These are phyloP conservation scores for Lates calcarifer DNA, from an alignment of 2,113 vertebrate species.

Conservation along the genomic window DNA sequence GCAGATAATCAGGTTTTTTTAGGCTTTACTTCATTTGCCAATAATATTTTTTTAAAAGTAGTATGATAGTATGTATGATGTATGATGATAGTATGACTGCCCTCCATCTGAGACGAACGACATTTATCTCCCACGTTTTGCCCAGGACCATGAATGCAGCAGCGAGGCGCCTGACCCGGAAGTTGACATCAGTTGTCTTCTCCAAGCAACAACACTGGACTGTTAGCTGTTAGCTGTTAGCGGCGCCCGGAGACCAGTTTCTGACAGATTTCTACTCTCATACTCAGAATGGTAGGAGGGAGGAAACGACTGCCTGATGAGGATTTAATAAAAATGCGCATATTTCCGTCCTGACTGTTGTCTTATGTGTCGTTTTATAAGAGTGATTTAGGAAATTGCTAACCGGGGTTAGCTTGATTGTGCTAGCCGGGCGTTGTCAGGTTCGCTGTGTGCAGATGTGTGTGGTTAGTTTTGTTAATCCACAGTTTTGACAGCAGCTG, in stretches of 20 bases:
- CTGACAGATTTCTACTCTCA: background rate
- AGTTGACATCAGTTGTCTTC: conserved; percentile 34
- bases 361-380: no score
- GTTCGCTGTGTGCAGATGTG: background rate
- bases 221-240: background rate
- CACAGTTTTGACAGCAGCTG: background rate
- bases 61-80: no score
- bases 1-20: no score
- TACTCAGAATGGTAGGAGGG: conserved; percentile 35
- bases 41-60: no score
- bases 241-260: background rate
- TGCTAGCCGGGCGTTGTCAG: conserved; percentile 72
- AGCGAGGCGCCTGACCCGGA: conserved; percentile 48
- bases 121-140: background rate
- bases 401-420: background rate
- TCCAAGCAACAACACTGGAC: conserved; percentile 25
- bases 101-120: no score
- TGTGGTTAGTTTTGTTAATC: background rate
- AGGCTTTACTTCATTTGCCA: no score
- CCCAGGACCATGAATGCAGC: conserved; percentile 2
- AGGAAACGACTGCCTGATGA: accelerated
- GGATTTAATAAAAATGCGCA: accelerated
- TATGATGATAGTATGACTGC: no score
- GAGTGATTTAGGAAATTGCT: background rate
- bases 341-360: accelerated